A percentile compares a stretch with the other conserved stretches of the same genome.
Conservation (phyloP, 1,140 invertebrate species). For the Geopemphigus sp. region DNA sequence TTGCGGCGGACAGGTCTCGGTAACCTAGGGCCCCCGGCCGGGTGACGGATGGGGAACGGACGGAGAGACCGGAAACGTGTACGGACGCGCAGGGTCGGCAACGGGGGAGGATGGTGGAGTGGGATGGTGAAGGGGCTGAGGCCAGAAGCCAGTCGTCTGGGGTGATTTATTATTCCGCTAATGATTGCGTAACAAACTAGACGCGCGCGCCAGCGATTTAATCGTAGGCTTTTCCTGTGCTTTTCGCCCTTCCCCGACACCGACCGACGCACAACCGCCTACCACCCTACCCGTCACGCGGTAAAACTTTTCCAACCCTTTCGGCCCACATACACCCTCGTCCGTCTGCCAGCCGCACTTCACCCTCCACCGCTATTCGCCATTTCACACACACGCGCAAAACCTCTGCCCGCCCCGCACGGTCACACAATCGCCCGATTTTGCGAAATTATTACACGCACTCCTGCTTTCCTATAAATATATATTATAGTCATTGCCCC, state of each 20-base stretch:
- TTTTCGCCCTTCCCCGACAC: background rate
- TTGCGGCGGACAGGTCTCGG: slow-evolving; percentile 34
- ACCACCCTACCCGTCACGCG: background rate
- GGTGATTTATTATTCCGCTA: slow-evolving; percentile 47
- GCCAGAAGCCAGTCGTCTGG: slow-evolving; percentile 12
- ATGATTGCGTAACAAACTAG: slow-evolving; percentile 46
- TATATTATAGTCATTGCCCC: background rate
- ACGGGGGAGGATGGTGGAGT: no score
- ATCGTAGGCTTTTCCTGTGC: slow-evolving; percentile 45
- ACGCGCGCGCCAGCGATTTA: slow-evolving; percentile 20
- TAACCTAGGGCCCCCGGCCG: background rate
- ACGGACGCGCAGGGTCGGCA: no score
- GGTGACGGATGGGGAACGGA: no score
- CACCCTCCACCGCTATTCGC: background rate
- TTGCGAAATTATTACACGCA: slow-evolving; percentile 28
- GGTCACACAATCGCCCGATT: background rate
- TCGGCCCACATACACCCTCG: no score
- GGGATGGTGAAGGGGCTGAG: no score
- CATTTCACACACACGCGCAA: background rate
- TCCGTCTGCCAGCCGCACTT: no score
- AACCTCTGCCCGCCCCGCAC: no score
- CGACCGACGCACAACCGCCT: background rate
- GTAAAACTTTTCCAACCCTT: slow-evolving; percentile 20
- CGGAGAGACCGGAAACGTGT: no score
- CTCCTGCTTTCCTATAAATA: no score